Evolutionary conservation across 2,888 invertebrate genomes (phyloP).

Genomic region (Cantharis rustica): DNA sequence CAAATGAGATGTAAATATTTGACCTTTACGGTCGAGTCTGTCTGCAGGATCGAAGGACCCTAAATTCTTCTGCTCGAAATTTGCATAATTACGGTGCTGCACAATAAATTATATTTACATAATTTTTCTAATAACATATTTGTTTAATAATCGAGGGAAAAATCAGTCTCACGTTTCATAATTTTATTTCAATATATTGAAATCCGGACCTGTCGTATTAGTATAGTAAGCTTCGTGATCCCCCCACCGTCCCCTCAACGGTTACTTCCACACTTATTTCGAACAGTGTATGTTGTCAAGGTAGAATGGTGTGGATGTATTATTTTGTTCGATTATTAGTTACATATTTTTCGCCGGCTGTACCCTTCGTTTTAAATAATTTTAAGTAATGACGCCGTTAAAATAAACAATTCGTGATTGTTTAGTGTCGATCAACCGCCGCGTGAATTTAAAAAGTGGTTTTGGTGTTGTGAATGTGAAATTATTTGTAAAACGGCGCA

Average conservation of each 20-base stretch:
- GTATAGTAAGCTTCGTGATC: background rate
- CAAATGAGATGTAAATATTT: background rate
- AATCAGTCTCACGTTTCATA: background rate
- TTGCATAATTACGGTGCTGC: background rate
- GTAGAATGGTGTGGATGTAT: slow-evolving; percentile 18
- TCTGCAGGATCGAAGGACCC: background rate
- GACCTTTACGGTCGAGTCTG: background rate
- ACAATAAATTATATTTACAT: background rate
- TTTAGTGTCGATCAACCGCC: background rate
- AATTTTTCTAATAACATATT: background rate
- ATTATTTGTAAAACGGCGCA: background rate
- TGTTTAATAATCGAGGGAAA: too few relatives aligned
- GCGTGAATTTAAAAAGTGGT: background rate
- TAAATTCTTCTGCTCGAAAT: background rate
- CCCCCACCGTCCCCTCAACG: slow-evolving; percentile 25
- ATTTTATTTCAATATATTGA: background rate
- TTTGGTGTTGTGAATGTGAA: background rate
- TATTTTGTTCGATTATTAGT: slow-evolving; percentile 6
- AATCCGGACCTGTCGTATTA: slow-evolving; percentile 14
- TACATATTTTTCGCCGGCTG: slow-evolving; percentile 19
- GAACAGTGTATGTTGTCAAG: slow-evolving; percentile 32
- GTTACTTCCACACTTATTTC: slow-evolving; percentile 27
- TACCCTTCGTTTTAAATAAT: background rate
- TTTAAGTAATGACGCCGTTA: background rate
- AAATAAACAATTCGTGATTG: background rate